These are phyloP conservation scores for Pseudachorutes palmiensis DNA, from an alignment of 1,140 invertebrate species.

Conservation along the genomic window DNA sequence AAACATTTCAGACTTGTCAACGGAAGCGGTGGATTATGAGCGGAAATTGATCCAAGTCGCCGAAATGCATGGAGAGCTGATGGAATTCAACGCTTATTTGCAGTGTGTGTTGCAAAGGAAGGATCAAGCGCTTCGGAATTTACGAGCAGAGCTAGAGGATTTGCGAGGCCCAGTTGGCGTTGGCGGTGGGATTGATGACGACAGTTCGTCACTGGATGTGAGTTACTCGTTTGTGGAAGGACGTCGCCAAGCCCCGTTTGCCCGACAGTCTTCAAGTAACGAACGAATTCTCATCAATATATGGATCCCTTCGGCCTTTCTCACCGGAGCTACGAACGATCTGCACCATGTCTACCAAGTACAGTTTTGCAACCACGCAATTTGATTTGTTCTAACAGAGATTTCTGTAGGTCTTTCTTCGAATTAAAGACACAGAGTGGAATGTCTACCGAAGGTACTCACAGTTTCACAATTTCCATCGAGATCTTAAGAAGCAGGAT, in stretches of 20 bases:
- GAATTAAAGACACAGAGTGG: slow-evolving; percentile 82
- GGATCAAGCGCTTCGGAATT: slow-evolving; percentile 55
- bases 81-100: slow-evolving; percentile 79
- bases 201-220: background rate
- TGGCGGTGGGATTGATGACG: slow-evolving; percentile 41
- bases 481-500: slow-evolving; percentile 71
- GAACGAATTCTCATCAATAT: slow-evolving; percentile 63
- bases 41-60: slow-evolving; percentile 82
- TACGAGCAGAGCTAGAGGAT: slow-evolving; percentile 59
- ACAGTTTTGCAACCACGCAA: slow-evolving; percentile 17
- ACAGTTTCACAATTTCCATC: slow-evolving; percentile 76
- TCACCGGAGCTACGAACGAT: slow-evolving; percentile 65
- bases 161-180: slow-evolving; percentile 56
- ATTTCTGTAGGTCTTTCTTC: slow-evolving; percentile 60
- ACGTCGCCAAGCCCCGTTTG: background rate
- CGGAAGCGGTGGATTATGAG: slow-evolving; percentile 75
- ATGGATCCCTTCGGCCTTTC: slow-evolving; percentile 82
- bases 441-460: slow-evolving; percentile 86
- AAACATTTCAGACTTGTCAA: slow-evolving; percentile 26
- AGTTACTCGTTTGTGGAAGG: background rate
- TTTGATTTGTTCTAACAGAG: slow-evolving; percentile 5
- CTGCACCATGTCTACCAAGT: slow-evolving; percentile 84
- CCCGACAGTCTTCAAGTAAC: slow-evolving; percentile 4
- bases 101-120: slow-evolving; percentile 50
- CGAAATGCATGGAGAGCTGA: slow-evolving; percentile 90